Evolutionary conservation across 2,888 invertebrate species (phyloP).

Genomic region (Amphipoea oculea): DNA sequence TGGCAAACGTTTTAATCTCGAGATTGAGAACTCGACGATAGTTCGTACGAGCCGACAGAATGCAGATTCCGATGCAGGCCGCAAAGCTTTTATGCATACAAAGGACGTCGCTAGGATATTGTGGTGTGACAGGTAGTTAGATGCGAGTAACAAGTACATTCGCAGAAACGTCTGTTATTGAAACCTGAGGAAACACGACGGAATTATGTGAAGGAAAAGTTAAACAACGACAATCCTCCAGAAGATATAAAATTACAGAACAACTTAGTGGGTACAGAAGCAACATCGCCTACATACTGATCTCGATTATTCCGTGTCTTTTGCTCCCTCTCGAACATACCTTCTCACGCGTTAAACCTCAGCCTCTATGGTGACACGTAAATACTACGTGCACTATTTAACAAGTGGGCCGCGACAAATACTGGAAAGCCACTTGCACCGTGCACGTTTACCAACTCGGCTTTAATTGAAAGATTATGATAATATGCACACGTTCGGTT

Average conservation of each 20-base stretch:
- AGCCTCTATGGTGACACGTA: conserved; percentile 81
- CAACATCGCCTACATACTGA: conserved; percentile 45
- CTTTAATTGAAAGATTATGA: conserved; percentile 64
- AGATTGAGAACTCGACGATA: conserved; percentile 59
- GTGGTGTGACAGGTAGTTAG: conserved; percentile 50
- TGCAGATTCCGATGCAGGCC: conserved; percentile 68
- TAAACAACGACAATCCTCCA: conserved; percentile 20
- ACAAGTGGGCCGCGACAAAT: conserved; percentile 81
- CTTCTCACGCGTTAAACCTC: conserved; percentile 70
- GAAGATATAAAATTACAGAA: conserved; percentile 26
- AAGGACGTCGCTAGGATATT: conserved; percentile 67
- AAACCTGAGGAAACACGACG: conserved; percentile 31
- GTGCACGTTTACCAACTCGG: conserved; percentile 67
- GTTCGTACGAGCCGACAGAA: conserved; percentile 63
- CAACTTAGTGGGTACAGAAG: conserved; percentile 32
- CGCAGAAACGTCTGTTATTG: conserved; percentile 44
- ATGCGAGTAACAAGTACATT: conserved; percentile 42
- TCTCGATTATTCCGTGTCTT: conserved; percentile 61
- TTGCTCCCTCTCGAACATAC: conserved; percentile 61
- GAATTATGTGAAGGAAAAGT: conserved; percentile 11
- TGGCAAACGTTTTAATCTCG: conserved; percentile 62
- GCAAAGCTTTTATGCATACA: conserved; percentile 76
- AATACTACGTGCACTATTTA: conserved; percentile 84
- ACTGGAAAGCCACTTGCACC: conserved; percentile 72
- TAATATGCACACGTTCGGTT: conserved; percentile 49